These are phyloP conservation scores for Clarias gariepinus DNA, from an alignment of 2,113 vertebrate genomes.

Conservation along the genomic window DNA sequence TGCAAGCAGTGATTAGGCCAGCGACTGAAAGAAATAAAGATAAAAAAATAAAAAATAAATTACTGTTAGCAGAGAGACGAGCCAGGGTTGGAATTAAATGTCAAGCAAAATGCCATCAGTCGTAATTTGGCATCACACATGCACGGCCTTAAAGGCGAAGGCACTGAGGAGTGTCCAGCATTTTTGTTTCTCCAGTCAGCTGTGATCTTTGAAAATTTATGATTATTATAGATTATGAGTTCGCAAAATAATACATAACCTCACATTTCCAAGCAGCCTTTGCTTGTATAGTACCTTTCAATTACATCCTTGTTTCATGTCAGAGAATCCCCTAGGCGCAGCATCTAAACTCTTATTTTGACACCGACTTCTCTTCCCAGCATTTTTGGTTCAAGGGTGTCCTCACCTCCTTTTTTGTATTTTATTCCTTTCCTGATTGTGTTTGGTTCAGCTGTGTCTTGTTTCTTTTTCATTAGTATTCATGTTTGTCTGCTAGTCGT, in stretches of 20 bases:
- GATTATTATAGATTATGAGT: not conserved
- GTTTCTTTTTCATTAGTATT: too few species aligned
- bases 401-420: too few species aligned
- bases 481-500: too few species aligned
- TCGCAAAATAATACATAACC: not conserved
- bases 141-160: not conserved
- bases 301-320: too few species aligned
- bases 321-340: too few species aligned
- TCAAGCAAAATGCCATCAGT: constrained; percentile 51
- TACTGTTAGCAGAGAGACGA: constrained; percentile 2
- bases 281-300: too few species aligned
- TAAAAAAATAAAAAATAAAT: constrained; percentile 2
- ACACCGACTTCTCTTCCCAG: too few species aligned
- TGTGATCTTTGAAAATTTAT: not conserved
- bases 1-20: constrained; percentile 35
- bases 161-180: not conserved
- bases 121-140: constrained; percentile 35
- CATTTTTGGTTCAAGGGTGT: too few species aligned
- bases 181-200: not conserved
- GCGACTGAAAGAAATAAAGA: not conserved
- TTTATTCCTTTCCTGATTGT: too few species aligned
- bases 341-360: too few species aligned
- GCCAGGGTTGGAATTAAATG: constrained; percentile 40
- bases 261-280: too few species aligned
- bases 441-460: too few species aligned